Base-by-base conservation (phyloP, 2,888 invertebrate species). In the Ichneumoninae sp. region DNA sequence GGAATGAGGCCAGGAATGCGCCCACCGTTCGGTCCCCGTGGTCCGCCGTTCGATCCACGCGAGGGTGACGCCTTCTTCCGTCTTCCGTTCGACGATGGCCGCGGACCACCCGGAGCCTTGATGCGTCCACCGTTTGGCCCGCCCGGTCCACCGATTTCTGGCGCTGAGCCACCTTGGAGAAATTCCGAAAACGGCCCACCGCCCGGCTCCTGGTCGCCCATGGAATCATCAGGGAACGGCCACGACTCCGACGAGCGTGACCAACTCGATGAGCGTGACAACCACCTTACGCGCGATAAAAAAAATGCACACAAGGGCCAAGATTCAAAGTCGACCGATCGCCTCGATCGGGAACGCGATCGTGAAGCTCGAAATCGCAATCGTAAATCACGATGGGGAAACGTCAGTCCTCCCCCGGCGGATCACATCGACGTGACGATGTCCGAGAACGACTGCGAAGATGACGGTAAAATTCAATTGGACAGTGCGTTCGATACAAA, bases 1-100 rank as follows among this genome's bases (percentile, higher is more conserved):
- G 93, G 93, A 4, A 92, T 93, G 90, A 89, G 93, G 44, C 92
- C 93, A 3, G 92, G 91, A 22, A 92, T 93, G 91, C 90, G 93
- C 57, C 91, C 92, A 22, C 91, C 91, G 5, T 93, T 93, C 52
- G 93, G 92, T 8, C 92, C 92, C 0, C 90, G 92, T 16, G 92
- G 92, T 0, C 91, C 91, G 5, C 89, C 87, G 6, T 93, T 93
- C 54, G 92, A 91, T 84, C 91, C 90, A 3, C 88, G 91, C 54
- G 92, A 92, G 86, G 90, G 89, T 40, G 92, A 92, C 8, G 77
- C 91, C 5, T 92, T 92, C 88, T 92, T 92, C 91, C 89, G 93
- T 74, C 87, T 92, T 47, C 90, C 91, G 6, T 92, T 92, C 80
- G 92, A 92, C 47, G 91, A 92, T 40, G 91, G 88, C 44, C 92